These are phyloP conservation scores for Popillia japonica DNA, from an alignment of 1,140 invertebrate species.

Conservation along the genomic window DNA sequence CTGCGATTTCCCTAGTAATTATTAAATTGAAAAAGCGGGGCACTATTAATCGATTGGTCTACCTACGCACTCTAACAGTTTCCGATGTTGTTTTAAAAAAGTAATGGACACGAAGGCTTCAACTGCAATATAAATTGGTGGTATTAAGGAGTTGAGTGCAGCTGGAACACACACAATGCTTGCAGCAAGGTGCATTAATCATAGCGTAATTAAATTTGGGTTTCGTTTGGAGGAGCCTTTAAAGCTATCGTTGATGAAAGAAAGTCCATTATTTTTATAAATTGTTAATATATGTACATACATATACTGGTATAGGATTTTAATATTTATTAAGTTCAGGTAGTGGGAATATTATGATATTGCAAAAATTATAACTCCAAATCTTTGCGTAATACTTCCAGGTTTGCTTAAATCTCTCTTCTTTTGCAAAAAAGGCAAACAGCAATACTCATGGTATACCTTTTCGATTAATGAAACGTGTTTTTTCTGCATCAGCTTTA, in stretches of 20 bases:
- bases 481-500: no score
- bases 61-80: background rate
- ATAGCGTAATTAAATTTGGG: background rate
- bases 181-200: background rate
- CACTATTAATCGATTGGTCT: no score
- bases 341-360: no score
- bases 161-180: slow-evolving; percentile 20
- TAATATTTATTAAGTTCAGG: background rate
- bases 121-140: slow-evolving; percentile 23
- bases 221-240: background rate
- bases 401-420: no score
- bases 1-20: slow-evolving; percentile 20
- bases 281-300: background rate
- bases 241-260: background rate
- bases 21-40: slow-evolving; percentile 22
- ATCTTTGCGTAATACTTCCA: background rate
- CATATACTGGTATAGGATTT: background rate
- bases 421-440: no score
- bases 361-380: no score
- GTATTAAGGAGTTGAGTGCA: slow-evolving; percentile 9
- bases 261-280: background rate
- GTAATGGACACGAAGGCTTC: background rate
- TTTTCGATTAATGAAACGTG: no score
- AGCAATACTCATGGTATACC: no score
- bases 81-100: background rate